A percentile compares a stretch with the other conserved stretches of the same genome.
phyloP scores from a whole-genome alignment of 2,888 invertebrate genomes.

The Polydrusus pterygomalis region DNA sequence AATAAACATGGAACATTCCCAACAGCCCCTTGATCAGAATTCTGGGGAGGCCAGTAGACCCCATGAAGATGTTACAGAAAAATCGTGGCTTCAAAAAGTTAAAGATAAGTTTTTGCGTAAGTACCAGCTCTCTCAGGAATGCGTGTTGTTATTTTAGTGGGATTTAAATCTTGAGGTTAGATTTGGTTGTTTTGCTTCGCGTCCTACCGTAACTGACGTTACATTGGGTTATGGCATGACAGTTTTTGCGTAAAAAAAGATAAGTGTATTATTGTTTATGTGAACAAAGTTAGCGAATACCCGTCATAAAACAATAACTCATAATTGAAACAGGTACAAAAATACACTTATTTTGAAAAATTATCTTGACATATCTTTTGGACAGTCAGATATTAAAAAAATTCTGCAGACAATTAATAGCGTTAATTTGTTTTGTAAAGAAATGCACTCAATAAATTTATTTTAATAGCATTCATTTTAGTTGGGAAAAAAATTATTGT shows the following conservation, averaged over 20 bases:
- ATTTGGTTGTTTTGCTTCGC: slow-evolving; percentile 9
- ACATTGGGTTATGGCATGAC: not conserved
- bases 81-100: slow-evolving; percentile 54
- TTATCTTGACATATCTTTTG: no score
- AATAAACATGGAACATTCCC: slow-evolving; percentile 21
- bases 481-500: no score
- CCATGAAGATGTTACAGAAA: slow-evolving; percentile 6
- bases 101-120: slow-evolving; percentile 61
- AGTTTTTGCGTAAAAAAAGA: not conserved
- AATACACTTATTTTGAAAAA: no score
- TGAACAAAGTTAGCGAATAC: no score
- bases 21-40: not conserved
- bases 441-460: no score
- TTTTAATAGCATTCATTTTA: no score
- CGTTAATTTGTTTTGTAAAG: no score
- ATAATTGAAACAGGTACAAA: no score
- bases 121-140: slow-evolving; percentile 49
- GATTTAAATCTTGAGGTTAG: not conserved
- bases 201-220: slow-evolving; percentile 3
- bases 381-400: no score
- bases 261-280: slow-evolving; percentile 1
- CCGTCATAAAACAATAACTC: no score
- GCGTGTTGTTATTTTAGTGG: not conserved
- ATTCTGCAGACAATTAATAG: no score
- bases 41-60: slow-evolving; percentile 8